Evolutionary conservation across 2,888 invertebrate genomes (phyloP), one percentile per base, ranked within the genome.

Genomic region (Enchytraeus crypticus): DNA sequence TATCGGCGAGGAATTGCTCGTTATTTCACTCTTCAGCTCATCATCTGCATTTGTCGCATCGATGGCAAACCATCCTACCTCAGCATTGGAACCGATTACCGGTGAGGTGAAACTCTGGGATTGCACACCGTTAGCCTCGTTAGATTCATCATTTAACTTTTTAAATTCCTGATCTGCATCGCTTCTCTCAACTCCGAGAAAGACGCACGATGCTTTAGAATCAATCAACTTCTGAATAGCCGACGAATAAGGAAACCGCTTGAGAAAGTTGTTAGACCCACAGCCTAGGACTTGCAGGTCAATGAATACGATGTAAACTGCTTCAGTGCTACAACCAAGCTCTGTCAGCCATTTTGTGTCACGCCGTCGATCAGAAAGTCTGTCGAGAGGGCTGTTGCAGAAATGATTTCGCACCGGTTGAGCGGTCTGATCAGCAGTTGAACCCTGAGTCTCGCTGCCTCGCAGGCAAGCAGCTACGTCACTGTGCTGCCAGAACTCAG

Each of bases 401-500:
- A 74, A 76, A 66, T 71, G 75, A 66, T 77, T 76, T n/a, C 34
- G 34, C 5, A 27, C 53, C 34, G 51, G 23, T 18, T 29, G 45
- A 26, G 46, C 49, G 21, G 33, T 53, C 49, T 64, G 8, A 63
- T 53, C 43, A 49, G 57, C 27, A 38, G 66, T 65, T 33, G 64
- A 58, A 29, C 65, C 65, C 5, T 66, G 59, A 32, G 60, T 65
- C 14, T 46, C 54, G 29, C 51, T 30, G 5, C 55, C 21, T 32
- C 33, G 30, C 11, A 77, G 64, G n/a, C 71, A 21, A 4, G 62
- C 61, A 1, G 69, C 68, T 27, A 71, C 66, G 27, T 72, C 70
- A 18, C 64, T 51, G 60, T 77, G 74, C 58, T 74, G 74, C 77
- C 77, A 77, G 65, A 78, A 76, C 23, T 70, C 63, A 18, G 77